Conservation (phyloP, 1,140 invertebrate species). For the Notospermus geniculatus region DNA sequence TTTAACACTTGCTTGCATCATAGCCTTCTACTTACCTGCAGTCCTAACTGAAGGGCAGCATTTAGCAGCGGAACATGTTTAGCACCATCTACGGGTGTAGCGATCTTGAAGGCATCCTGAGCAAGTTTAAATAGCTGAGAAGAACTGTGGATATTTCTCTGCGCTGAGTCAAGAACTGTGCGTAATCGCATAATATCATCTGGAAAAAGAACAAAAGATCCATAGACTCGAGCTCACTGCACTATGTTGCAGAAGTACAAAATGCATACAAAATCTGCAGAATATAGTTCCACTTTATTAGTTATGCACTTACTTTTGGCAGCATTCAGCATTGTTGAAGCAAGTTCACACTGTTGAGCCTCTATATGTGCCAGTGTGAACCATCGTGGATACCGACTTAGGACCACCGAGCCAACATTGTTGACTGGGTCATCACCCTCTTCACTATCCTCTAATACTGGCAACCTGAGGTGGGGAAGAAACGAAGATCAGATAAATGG, state of each 20-base stretch:
- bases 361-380: constrained; percentile 69
- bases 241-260: background rate
- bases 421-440: constrained; percentile 46
- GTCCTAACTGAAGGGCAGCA: constrained; percentile 75
- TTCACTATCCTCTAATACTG: constrained; percentile 75
- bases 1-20: too few relatives aligned
- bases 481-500: too few relatives aligned
- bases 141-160: constrained; percentile 77
- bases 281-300: too few relatives aligned
- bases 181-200: constrained; percentile 69
- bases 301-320: constrained; percentile 63
- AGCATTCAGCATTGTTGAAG: constrained; percentile 74
- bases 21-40: constrained; percentile 63
- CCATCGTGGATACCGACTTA: constrained; percentile 66
- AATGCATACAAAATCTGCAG: too few relatives aligned
- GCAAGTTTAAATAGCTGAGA: constrained; percentile 80
- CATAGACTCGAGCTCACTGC: too few relatives aligned
- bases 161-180: constrained; percentile 72
- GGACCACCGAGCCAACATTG: constrained; percentile 57
- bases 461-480: constrained; percentile 60
- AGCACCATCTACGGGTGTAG: constrained; percentile 70
- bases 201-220: too few relatives aligned
- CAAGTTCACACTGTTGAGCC: constrained; percentile 76
- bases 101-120: constrained; percentile 79
- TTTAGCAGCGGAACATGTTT: constrained; percentile 71